These are phyloP conservation scores for Paradoxurus hermaphroditus DNA, from an alignment of 2,113 vertebrate genomes.

Conservation along the genomic window DNA sequence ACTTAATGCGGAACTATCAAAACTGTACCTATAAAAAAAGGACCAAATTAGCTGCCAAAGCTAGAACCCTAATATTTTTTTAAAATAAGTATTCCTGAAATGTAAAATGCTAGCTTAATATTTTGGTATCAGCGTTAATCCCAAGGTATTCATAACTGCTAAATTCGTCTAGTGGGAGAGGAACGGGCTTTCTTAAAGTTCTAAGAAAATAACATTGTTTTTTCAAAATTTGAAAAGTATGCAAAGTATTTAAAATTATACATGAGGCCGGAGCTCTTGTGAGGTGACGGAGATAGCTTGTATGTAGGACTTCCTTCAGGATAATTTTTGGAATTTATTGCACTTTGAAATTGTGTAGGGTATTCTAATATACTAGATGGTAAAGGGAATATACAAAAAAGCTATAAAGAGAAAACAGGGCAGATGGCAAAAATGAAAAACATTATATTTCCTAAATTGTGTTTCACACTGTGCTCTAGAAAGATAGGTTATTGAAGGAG, in stretches of 20 bases:
- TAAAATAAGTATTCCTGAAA: background rate
- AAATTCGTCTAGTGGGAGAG: background rate
- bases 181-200: background rate
- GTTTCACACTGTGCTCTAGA: background rate
- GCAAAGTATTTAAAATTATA: background rate
- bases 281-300: background rate
- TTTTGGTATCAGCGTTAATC: slow-evolving; percentile 29
- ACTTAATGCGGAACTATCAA: background rate
- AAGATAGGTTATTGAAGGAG: background rate
- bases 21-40: background rate
- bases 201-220: background rate
- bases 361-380: background rate
- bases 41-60: background rate
- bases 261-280: background rate
- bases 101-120: slow-evolving; percentile 5
- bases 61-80: background rate
- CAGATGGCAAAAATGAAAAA: background rate
- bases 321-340: background rate
- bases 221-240: background rate
- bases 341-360: background rate
- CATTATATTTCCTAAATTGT: background rate
- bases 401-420: background rate
- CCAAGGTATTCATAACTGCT: background rate
- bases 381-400: background rate
- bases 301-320: background rate